Base-by-base conservation (phyloP, 64 coral and sea anemone species). In the Acropora yongei region DNA sequence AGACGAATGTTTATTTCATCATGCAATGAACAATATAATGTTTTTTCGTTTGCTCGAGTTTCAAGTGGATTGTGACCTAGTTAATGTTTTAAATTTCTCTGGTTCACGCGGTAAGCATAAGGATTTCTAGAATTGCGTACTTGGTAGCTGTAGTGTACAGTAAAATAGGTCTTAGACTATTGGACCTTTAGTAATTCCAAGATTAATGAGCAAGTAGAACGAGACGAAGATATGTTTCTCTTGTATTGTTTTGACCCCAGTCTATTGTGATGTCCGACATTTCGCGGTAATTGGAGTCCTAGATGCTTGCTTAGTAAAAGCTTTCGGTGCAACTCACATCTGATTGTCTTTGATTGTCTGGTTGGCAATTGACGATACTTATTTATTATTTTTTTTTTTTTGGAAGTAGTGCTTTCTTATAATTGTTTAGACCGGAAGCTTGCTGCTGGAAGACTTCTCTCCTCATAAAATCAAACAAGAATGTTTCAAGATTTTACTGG, bases 1-100 rank as follows among this genome's bases (percentile, higher is more conserved):
- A 72, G 82, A 30, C 48, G 82, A 71, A 69, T 85, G 82, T 49
- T 85, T 69, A 48, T 71, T 72, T 49, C 63, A 72, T 46, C 82
- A 85, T 72, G 44, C 69, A 85, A 72, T 85, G 63, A 14, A 72
- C 65, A 49, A 30, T 84, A 78, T 78, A 47, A 47, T 85, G 80
- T 72, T 85, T 85, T 68, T 61, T 19, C 43, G 61, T 72, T 71
- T 65, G 14, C 20, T 53, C 57, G 18, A n/a, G 43, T 66, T 81
- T 81, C 11, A 83, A 83, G 80, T 83, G 55, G 57, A 16, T 71
- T 4, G 14, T 16, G 46, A 85, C 47, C 13, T 47, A 71, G 4
- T 1, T 30, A 45, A 69, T 48, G 82, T 85, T 44, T 85, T 39
- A 65, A 85, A 72, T 85, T 72, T 71, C 63, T 71, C 8, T 47